Conservation (phyloP, 2,113 vertebrate species). For the Dasyornis broadbenti region DNA sequence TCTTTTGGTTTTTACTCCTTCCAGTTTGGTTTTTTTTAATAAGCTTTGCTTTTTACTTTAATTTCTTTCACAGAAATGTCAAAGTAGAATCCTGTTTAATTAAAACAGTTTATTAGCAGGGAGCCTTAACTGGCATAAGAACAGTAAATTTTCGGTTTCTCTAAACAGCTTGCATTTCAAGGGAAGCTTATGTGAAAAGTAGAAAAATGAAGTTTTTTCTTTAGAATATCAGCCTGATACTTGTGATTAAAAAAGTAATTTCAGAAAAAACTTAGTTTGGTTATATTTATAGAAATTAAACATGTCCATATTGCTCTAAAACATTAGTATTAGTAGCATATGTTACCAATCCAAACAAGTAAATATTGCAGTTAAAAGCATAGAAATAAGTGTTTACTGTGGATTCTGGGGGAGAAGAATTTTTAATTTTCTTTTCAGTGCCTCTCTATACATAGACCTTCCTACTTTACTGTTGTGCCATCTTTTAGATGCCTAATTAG, state of each 20-base stretch:
- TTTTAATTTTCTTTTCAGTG: background rate
- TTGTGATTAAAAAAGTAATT: background rate
- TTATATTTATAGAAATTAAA: background rate
- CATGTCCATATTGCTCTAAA: background rate
- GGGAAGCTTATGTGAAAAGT: background rate
- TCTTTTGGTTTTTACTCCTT: background rate
- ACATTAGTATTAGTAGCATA: background rate
- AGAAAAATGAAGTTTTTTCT: background rate
- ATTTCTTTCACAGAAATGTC: background rate
- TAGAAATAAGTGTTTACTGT: background rate
- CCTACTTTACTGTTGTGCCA: background rate
- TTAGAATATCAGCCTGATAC: background rate
- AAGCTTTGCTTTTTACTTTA: background rate
- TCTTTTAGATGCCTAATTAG: background rate
- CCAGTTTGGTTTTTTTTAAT: no score
- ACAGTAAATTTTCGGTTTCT: background rate
- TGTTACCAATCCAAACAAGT: background rate
- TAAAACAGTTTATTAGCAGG: background rate
- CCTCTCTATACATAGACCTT: background rate
- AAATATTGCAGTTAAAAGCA: background rate
- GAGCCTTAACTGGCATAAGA: background rate
- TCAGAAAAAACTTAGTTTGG: background rate
- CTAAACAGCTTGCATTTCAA: background rate
- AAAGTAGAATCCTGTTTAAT: background rate
- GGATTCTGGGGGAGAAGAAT: background rate